These are phyloP conservation scores for Clupea harengus DNA, from an alignment of 2,113 vertebrate species.

Conservation along the genomic window DNA sequence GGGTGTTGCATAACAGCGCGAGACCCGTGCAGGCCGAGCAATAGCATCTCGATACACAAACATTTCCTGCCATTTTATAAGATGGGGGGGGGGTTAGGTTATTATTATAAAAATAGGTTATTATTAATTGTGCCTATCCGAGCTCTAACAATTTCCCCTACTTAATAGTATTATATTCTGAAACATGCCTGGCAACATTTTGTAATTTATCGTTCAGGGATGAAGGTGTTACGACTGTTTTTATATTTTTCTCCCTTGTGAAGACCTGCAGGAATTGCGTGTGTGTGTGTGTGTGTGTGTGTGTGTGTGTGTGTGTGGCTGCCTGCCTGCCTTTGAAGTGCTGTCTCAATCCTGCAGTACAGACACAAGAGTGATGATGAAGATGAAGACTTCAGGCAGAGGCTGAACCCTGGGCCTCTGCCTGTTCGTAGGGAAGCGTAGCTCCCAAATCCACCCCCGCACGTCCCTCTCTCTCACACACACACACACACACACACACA, in stretches of 20 bases:
- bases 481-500: not conserved
- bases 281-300: not conserved
- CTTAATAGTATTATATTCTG: not conserved
- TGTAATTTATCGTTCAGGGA: not conserved
- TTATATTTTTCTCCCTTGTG: not conserved
- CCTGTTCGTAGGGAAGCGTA: not conserved
- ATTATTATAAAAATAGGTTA: not conserved
- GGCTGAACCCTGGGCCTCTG: not conserved
- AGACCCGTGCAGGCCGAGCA: not conserved
- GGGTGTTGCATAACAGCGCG: conserved; percentile 39
- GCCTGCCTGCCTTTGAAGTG: not conserved
- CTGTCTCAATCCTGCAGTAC: not conserved
- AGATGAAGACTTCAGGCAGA: too few species aligned
- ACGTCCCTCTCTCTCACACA: not conserved
- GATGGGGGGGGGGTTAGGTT: not conserved
- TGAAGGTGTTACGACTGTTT: too few species aligned
- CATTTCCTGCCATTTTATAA: not conserved
- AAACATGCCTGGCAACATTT: not conserved
- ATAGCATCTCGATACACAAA: not conserved
- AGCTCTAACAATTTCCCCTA: not conserved
- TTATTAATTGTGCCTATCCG: not conserved
- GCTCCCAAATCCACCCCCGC: not conserved
- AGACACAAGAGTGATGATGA: not conserved
- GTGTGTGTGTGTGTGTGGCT: not conserved
- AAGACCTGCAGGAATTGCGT: not conserved